Evolutionary conservation across 2,888 invertebrate species (phyloP).

Genomic region (Mesorhabditis sp.): DNA sequence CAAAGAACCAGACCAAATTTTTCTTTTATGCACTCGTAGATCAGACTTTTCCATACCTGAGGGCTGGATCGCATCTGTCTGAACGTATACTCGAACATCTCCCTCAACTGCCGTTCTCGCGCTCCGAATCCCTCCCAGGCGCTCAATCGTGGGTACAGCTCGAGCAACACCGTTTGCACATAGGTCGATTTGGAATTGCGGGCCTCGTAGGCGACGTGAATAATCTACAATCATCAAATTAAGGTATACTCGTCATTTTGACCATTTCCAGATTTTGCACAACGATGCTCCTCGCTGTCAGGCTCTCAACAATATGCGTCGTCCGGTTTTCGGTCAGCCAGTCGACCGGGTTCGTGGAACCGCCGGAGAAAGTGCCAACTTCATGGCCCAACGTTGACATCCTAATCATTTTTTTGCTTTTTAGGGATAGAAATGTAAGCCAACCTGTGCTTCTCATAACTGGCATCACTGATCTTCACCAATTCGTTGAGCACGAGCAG

Average conservation of each 20-base stretch:
- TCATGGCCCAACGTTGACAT: slow-evolving; percentile 29
- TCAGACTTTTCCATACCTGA: slow-evolving; percentile 21
- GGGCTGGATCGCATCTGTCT: slow-evolving; percentile 18
- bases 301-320: neutral
- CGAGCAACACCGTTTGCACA: slow-evolving; percentile 81
- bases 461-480: slow-evolving; percentile 65
- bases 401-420: too few species aligned
- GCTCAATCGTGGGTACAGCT: slow-evolving; percentile 72
- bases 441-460: slow-evolving; percentile 39
- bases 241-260: too few species aligned
- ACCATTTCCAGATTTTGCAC: too few species aligned
- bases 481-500: slow-evolving; percentile 88
- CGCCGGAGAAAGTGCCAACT: slow-evolving; percentile 36
- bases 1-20: slow-evolving; percentile 1
- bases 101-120: neutral
- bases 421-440: neutral
- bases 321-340: neutral
- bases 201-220: slow-evolving; percentile 67
- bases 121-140: slow-evolving; percentile 20
- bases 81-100: neutral
- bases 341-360: slow-evolving; percentile 6
- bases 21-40: slow-evolving; percentile 15
- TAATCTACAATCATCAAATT: slow-evolving; percentile 19
- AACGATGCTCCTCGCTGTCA: too few species aligned
- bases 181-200: slow-evolving; percentile 72